These are phyloP conservation scores for Miniopterus natalensis DNA, from an alignment of 2,113 vertebrate genomes.

Conservation along the genomic window DNA sequence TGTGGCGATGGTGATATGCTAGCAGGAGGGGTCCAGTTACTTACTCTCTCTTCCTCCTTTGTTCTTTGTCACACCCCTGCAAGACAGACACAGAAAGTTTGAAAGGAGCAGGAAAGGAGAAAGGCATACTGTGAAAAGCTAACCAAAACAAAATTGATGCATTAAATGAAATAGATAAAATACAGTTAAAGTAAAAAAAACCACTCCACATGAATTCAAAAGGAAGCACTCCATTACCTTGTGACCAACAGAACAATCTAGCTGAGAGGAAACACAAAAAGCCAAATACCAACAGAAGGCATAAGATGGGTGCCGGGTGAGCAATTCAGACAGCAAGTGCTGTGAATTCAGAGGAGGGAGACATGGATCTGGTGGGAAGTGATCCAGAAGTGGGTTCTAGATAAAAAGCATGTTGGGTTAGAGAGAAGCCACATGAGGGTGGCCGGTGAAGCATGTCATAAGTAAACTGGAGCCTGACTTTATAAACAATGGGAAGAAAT, in stretches of 20 bases:
- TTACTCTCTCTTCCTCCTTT: not conserved
- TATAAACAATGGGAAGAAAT: not conserved
- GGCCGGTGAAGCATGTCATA: not conserved
- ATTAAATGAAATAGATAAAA: constrained; percentile 46
- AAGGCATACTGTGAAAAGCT: not conserved
- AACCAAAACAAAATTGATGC: not conserved
- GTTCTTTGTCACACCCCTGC: constrained; percentile 32
- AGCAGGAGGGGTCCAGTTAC: not conserved
- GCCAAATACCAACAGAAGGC: not conserved
- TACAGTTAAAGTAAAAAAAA: not conserved
- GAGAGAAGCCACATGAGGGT: not conserved
- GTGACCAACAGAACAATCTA: not conserved
- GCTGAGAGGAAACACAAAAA: not conserved
- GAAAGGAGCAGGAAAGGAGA: constrained; percentile 36
- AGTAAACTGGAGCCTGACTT: not conserved
- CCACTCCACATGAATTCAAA: not conserved
- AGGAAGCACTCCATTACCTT: not conserved
- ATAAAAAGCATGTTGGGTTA: not conserved
- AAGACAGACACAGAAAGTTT: constrained; percentile 17
- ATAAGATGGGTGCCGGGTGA: not conserved
- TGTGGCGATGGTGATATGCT: not conserved
- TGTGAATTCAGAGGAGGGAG: not conserved
- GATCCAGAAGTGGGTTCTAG: not conserved
- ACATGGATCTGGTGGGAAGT: not conserved
- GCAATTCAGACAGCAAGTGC: not conserved